These are phyloP conservation scores for Sisor rabdophorus DNA, from an alignment of 2,113 vertebrate genomes.

Conservation along the genomic window DNA sequence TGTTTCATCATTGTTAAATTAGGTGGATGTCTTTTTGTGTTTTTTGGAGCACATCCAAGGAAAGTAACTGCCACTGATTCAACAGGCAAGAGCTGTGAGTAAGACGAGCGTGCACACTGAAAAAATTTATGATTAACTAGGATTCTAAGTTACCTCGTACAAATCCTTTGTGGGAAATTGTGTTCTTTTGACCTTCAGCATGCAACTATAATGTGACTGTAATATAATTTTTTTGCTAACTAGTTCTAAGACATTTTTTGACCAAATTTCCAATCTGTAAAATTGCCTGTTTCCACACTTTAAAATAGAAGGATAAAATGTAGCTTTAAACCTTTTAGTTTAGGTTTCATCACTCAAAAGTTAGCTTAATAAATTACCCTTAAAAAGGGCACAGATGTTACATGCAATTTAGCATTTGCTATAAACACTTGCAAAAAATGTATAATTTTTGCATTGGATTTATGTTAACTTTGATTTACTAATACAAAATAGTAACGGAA, in stretches of 20 bases:
- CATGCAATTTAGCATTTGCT: no score
- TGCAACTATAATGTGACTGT: not conserved
- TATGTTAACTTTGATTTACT: no score
- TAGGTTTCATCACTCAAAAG: no score
- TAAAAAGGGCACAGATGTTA: no score
- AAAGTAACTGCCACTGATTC: not conserved
- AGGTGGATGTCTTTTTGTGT: slow-evolving; percentile 18
- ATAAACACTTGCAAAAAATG: no score
- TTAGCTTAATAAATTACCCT: no score
- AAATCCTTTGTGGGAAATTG: not conserved
- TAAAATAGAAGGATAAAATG: not conserved
- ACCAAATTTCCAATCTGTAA: not conserved
- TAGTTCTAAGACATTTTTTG: not conserved
- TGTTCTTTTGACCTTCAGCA: not conserved
- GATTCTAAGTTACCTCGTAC: not conserved
- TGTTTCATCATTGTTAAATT: not conserved
- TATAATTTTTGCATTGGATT: no score
- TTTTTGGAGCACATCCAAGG: slow-evolving; percentile 12
- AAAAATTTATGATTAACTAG: not conserved
- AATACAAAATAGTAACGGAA: no score
- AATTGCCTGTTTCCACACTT: not conserved
- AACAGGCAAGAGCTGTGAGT: not conserved
- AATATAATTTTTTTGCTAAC: not conserved
- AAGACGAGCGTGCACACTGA: not conserved
- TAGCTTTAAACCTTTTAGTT: no score